These are phyloP conservation scores for Sebastes oblongus DNA, from an alignment of 2,797 vertebrate genomes.

Conservation along the genomic window DNA sequence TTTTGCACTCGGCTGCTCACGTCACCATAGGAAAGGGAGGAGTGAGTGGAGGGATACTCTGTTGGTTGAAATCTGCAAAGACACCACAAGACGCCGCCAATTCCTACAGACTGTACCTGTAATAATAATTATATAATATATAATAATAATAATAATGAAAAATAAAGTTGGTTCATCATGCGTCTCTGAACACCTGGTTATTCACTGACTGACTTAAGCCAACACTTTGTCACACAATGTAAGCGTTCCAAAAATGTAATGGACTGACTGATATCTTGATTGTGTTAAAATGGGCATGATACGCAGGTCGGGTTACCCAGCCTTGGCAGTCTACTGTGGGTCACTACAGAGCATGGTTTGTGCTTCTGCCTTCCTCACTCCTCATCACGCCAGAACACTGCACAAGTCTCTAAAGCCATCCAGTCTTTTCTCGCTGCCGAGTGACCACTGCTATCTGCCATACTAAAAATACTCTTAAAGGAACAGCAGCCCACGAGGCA, in stretches of 20 bases:
- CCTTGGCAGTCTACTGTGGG: constrained; percentile 25
- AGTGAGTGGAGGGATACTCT: no score
- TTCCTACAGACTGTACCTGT: neutral
- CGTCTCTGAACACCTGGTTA: neutral
- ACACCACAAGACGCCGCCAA: no score
- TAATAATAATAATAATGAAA: neutral
- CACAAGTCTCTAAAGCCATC: constrained; percentile 69
- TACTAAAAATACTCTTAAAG: constrained; percentile 89
- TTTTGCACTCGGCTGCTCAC: no score
- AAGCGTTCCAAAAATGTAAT: constrained; percentile 15
- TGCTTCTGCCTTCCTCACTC: constrained; percentile 28
- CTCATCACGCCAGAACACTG: constrained; percentile 67
- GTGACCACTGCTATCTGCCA: constrained; percentile 80
- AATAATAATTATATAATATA: neutral
- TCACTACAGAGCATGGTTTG: constrained; percentile 6
- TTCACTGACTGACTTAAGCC: neutral
- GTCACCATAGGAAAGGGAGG: no score
- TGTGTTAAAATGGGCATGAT: constrained; percentile 29
- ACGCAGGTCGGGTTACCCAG: constrained; percentile 41
- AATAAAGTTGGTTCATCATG: neutral
- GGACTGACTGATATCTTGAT: constrained; percentile 30
- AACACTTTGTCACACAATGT: constrained; percentile 9
- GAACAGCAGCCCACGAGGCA: constrained; percentile 60
- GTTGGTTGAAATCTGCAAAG: no score
- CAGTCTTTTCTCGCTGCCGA: constrained; percentile 76